Conservation (phyloP, 2,888 invertebrate species). For the Lissocephala sabroskyi region DNA sequence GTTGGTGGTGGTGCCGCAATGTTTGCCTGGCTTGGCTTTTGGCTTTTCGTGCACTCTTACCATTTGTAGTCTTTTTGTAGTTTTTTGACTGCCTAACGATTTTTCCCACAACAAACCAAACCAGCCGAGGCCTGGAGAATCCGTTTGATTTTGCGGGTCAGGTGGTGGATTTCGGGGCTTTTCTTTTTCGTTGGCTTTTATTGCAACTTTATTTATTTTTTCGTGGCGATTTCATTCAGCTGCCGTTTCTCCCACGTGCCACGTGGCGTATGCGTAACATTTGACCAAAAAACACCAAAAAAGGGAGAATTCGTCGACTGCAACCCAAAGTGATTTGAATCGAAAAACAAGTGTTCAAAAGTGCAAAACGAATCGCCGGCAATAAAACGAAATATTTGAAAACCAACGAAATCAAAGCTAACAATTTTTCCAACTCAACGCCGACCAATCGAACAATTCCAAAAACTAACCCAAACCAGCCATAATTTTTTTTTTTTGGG, state of each 20-base stretch:
- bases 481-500: not conserved
- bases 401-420: too few species aligned
- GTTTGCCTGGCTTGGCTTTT: slow-evolving; percentile 4
- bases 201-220: too few species aligned
- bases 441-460: too few species aligned
- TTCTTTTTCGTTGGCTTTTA: slow-evolving; percentile 12
- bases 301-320: too few species aligned
- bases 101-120: slow-evolving; percentile 43
- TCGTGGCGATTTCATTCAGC: slow-evolving; percentile 32
- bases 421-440: not conserved
- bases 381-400: not conserved
- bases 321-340: slow-evolving; percentile 42
- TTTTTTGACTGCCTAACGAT: slow-evolving; percentile 51
- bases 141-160: too few species aligned
- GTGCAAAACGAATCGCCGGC: not conserved
- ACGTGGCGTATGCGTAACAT: slow-evolving; percentile 53
- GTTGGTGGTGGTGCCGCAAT: slow-evolving; percentile 12
- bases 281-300: too few species aligned
- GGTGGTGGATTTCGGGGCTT: slow-evolving; percentile 15
- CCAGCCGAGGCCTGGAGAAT: too few species aligned
- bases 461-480: too few species aligned
- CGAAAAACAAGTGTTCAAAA: slow-evolving; percentile 1
- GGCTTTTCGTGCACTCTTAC: slow-evolving; percentile 52
- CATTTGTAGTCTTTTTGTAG: too few species aligned
- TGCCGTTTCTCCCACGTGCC: slow-evolving; percentile 28